phyloP scores from a whole-genome alignment of 2,797 vertebrate species.

The Parauchenoglanis ngamensis region DNA sequence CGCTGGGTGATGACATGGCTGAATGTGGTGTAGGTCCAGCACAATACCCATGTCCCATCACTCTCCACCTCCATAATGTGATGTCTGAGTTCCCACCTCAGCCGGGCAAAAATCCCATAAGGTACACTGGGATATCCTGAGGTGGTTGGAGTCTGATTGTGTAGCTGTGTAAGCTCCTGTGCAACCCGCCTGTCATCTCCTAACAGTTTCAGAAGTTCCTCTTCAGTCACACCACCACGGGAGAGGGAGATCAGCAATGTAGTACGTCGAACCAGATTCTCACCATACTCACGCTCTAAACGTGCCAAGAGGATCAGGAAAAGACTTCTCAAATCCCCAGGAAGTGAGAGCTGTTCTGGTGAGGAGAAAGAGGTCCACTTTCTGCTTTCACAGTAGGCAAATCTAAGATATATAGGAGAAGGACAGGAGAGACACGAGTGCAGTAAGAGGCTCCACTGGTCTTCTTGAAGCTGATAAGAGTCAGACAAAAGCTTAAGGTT shows the following conservation, averaged over 20 bases:
- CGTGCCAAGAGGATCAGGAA: constrained; percentile 61
- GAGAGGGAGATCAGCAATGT: constrained; percentile 67
- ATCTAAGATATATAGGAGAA: constrained; percentile 66
- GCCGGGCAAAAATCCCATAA: constrained; percentile 63
- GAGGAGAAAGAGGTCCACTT: constrained; percentile 68
- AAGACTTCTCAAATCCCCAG: constrained; percentile 60
- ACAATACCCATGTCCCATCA: constrained; percentile 70
- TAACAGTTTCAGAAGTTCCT: constrained; percentile 72
- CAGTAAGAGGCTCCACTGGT: constrained; percentile 66
- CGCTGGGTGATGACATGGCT: constrained; percentile 55
- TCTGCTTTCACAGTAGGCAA: constrained; percentile 66
- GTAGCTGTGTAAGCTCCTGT: constrained; percentile 63
- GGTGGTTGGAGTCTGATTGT: constrained; percentile 52
- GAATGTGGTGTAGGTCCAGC: constrained; percentile 68
- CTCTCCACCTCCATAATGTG: constrained; percentile 69
- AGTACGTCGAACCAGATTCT: constrained; percentile 65
- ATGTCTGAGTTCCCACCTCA: constrained; percentile 62
- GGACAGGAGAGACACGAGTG: constrained; percentile 68
- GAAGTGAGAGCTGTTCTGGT: constrained; percentile 58
- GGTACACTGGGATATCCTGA: constrained; percentile 60
- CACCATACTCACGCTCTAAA: constrained; percentile 69
- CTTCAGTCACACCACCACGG: constrained; percentile 68
- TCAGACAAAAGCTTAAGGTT: constrained; percentile 57
- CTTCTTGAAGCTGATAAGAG: constrained; percentile 57
- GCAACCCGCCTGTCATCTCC: constrained; percentile 64